Conservation (phyloP, 2,797 vertebrate species). For the Bothrops alternatus region DNA sequence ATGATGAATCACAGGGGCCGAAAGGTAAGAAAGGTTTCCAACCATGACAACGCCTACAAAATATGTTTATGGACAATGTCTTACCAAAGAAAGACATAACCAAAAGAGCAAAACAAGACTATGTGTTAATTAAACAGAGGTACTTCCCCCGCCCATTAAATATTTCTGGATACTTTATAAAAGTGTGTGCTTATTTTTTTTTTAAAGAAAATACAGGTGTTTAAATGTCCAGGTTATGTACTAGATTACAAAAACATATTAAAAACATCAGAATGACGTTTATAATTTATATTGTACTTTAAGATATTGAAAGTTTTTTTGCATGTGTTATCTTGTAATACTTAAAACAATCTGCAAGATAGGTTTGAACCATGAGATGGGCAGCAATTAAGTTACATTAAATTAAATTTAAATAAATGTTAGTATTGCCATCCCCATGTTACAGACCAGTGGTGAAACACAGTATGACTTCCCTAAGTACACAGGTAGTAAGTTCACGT, state of each 20-base stretch:
- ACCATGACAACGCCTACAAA: not conserved
- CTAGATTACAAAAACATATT: not conserved
- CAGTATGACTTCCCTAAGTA: not conserved
- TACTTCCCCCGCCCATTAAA: not conserved
- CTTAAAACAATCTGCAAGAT: not conserved
- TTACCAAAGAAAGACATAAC: not conserved
- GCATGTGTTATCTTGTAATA: not conserved
- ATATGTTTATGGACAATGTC: not conserved
- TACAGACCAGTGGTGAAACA: not conserved
- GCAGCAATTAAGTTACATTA: not conserved
- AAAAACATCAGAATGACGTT: not conserved
- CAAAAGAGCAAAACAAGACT: not conserved
- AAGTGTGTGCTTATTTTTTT: not conserved
- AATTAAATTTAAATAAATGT: not conserved
- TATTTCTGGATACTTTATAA: not conserved
- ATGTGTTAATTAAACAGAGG: not conserved
- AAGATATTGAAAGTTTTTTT: not conserved
- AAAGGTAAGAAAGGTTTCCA: slow-evolving; percentile 78
- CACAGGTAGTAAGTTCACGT: not conserved
- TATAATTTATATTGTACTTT: not conserved
- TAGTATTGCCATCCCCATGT: not conserved
- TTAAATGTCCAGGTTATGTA: not conserved
- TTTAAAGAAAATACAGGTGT: too few relatives aligned
- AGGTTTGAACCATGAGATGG: not conserved
- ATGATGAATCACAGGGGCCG: slow-evolving; percentile 80